phyloP scores from a whole-genome alignment of 2,113 vertebrate species.

The Marmota flaviventris region DNA sequence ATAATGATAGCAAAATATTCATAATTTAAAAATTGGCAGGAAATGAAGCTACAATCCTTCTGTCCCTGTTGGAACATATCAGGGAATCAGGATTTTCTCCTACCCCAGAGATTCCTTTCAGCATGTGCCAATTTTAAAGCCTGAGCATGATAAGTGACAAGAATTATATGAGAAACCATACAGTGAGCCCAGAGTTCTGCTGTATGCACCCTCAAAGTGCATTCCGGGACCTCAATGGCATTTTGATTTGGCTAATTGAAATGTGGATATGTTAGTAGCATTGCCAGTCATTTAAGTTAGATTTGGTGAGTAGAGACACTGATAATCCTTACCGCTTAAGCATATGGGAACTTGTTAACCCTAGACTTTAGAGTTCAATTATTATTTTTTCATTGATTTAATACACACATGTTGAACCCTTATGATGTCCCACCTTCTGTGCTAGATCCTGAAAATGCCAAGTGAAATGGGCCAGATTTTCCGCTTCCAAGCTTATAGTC shows the following conservation, averaged over 20 bases:
- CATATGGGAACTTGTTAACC: neutral
- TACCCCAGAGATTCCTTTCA: constrained; percentile 74
- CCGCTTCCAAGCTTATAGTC: neutral
- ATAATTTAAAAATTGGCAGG: constrained; percentile 84
- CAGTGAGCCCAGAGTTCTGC: constrained; percentile 44
- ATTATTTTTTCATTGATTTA: constrained; percentile 48
- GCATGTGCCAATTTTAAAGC: constrained; percentile 70
- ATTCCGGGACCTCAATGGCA: neutral
- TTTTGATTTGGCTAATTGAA: constrained; percentile 20
- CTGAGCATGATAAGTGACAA: constrained; percentile 57
- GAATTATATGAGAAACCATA: constrained; percentile 56
- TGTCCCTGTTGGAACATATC: constrained; percentile 80
- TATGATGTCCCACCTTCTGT: neutral
- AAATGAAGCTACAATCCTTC: constrained; percentile 75
- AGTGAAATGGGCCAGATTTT: neutral
- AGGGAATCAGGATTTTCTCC: constrained; percentile 72
- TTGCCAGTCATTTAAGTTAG: neutral
- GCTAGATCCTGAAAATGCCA: neutral
- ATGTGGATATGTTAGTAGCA: neutral
- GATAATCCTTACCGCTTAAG: constrained; percentile 23
- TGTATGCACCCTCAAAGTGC: neutral
- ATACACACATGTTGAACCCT: neutral
- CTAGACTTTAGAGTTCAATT: neutral
- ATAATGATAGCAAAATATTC: constrained; percentile 82
- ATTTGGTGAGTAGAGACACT: neutral